Conservation (phyloP, 2,113 vertebrate genomes). For the Gallinago undulata region DNA sequence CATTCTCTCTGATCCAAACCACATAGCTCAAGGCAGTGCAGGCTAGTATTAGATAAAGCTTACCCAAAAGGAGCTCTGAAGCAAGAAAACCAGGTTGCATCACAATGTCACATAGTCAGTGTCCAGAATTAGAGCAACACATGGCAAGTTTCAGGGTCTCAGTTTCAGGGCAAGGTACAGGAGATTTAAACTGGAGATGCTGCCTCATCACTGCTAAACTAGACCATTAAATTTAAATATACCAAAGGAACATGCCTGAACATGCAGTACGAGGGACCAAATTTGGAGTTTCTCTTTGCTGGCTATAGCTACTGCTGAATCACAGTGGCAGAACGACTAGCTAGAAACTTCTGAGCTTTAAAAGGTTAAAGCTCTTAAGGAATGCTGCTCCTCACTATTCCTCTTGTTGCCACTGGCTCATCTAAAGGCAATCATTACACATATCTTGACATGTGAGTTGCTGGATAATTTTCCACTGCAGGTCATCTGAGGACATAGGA, state of each 20-base stretch:
- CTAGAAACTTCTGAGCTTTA: slow-evolving; percentile 18
- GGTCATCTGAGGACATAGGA: slow-evolving; percentile 56
- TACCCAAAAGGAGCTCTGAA: slow-evolving; percentile 37
- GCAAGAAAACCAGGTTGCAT: slow-evolving; percentile 37
- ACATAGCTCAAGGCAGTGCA: slow-evolving; percentile 41
- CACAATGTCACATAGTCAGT: slow-evolving; percentile 22
- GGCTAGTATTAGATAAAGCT: slow-evolving; percentile 41
- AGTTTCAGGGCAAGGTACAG: slow-evolving; percentile 18
- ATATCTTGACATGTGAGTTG: slow-evolving; percentile 38
- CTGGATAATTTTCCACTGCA: slow-evolving; percentile 61
- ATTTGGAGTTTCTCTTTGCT: not conserved
- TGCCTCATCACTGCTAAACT: not conserved
- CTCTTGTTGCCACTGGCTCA: slow-evolving; percentile 13
- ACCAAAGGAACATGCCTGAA: not conserved
- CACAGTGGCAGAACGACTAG: not conserved
- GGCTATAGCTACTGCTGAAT: not conserved
- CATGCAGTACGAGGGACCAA: not conserved
- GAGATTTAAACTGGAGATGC: slow-evolving; percentile 1
- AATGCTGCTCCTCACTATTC: not conserved
- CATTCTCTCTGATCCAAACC: slow-evolving; percentile 47
- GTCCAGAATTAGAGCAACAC: slow-evolving; percentile 36
- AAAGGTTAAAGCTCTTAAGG: slow-evolving; percentile 56
- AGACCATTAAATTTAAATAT: not conserved
- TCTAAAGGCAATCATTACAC: slow-evolving; percentile 43
- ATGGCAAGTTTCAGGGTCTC: not conserved